These are phyloP conservation scores for Dromas ardeola DNA, from an alignment of 2,113 vertebrate species.

Conservation along the genomic window DNA sequence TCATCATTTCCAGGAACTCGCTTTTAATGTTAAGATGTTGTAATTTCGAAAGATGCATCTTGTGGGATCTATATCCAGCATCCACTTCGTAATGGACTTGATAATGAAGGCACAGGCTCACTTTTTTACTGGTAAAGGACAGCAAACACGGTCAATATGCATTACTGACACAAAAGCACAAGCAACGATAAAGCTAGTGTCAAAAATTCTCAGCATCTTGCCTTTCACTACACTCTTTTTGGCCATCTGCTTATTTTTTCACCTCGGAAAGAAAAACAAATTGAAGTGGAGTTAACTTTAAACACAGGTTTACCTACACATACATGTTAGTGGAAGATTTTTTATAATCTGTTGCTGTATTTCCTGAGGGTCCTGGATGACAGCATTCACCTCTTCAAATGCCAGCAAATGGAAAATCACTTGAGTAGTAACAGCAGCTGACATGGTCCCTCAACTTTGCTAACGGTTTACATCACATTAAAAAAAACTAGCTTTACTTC, in stretches of 20 bases:
- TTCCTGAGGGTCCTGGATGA: conserved; percentile 54
- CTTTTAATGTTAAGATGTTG: not conserved
- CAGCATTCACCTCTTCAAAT: conserved; percentile 49
- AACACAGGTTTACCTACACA: conserved; percentile 20
- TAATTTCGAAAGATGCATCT: conserved; percentile 33
- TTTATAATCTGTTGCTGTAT: conserved; percentile 44
- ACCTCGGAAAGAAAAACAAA: conserved; percentile 61
- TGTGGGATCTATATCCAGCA: conserved; percentile 37
- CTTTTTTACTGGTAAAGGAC: conserved; percentile 54
- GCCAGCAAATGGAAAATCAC: conserved; percentile 63
- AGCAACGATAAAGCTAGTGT: conserved; percentile 39
- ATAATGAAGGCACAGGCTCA: conserved; percentile 73
- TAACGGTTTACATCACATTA: conserved; percentile 44
- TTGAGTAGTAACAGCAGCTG: conserved; percentile 54
- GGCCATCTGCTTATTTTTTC: conserved; percentile 58
- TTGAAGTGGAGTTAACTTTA: conserved; percentile 23
- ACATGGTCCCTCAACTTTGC: conserved; percentile 72
- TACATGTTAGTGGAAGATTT: conserved; percentile 35
- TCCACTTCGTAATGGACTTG: conserved; percentile 51
- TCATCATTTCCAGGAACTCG: conserved; percentile 52
- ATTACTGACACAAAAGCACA: conserved; percentile 54
- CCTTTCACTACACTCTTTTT: conserved; percentile 42
- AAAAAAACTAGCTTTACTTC: conserved; percentile 41
- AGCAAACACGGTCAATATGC: conserved; percentile 54
- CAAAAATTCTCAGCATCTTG: conserved; percentile 20